Base-by-base conservation (phyloP, 2,797 vertebrate species). In the Vireo griseus region DNA sequence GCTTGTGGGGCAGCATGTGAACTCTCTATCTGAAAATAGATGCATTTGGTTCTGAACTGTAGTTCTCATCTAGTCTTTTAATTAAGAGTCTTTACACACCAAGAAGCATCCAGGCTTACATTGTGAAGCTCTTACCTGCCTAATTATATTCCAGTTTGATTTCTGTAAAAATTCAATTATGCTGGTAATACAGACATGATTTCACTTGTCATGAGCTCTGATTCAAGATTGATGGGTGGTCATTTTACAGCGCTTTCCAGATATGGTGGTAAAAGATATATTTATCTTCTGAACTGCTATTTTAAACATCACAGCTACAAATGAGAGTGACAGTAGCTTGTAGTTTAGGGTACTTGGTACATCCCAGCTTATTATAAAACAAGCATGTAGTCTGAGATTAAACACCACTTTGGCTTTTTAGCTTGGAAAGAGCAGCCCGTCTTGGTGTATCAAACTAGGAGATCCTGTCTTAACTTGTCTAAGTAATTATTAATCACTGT, bases 221-320 rank as follows among this genome's bases (percentile, higher is more conserved):
- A 88, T 94, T 92, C 29, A 21, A 96, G 91, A 85, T 28, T 90
- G 91, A 92, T n/a, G 74, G 82, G 82, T 94, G 96, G 77, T 92
- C 95, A 86, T 90, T 96, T 76, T 63, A 39, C 44, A 51, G 29
- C 74, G 47, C 87, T 96, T 96, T 83, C 79, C 88, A 15, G 88
- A 82, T 95, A 91, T 80, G 25, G 8, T 69, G 65, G 48, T 13
- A 65, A 59, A 88, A 88, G 18, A n/a, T 57, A 50, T 10, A 59
- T 75, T 1, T 48, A 8, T 66, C 20, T 44, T 67, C 79, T 84
- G 68, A 88, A 81, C 51, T 84, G 63, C 45, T 90, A 58, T 94
- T 96, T 95, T 82, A 94, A 95, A 88, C 58, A 87, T 58, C 86
- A 57, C 40, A 75, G 15, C 72, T 74, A 63, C 79, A 94, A 95